A percentile compares a stretch with the other conserved stretches of the same genome.
phyloP scores from a whole-genome alignment of 2,797 vertebrate species.

The Sebastes cheni region DNA sequence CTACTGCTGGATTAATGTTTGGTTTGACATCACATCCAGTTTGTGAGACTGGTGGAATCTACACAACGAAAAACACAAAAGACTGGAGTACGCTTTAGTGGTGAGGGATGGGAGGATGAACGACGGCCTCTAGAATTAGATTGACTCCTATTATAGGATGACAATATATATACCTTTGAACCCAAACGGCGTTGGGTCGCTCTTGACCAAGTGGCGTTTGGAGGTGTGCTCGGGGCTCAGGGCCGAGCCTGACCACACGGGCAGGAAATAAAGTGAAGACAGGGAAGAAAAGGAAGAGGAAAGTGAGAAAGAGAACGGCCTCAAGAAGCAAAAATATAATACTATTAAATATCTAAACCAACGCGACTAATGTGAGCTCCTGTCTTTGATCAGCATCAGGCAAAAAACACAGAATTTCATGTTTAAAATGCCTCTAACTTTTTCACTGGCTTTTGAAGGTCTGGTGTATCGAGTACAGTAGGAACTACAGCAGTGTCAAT shows the following conservation, averaged over 20 bases:
- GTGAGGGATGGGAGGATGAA: conserved; percentile 1
- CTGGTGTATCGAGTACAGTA: background rate
- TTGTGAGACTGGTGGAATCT: background rate
- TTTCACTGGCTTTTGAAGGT: background rate
- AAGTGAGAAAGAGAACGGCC: background rate
- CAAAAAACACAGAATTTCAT: no score
- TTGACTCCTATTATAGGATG: background rate
- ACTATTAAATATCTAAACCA: background rate
- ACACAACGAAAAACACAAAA: background rate
- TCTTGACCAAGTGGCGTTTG: conserved; percentile 93
- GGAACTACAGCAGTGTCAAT: conserved; percentile 60
- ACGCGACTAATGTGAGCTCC: background rate
- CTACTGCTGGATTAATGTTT: background rate
- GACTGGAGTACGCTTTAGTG: background rate
- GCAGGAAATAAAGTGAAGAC: background rate
- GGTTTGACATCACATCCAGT: background rate
- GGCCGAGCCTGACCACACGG: conserved; percentile 83
- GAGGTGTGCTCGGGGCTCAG: conserved; percentile 90
- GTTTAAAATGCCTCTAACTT: background rate
- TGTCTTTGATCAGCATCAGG: no score
- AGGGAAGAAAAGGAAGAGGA: background rate
- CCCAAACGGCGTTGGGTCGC: conserved; percentile 93
- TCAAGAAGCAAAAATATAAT: background rate
- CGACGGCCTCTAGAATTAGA: background rate
- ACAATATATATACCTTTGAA: conserved; percentile 86